Percentiles rank a stretch among this genome's conserved stretches.
Evolutionary conservation across 2,888 invertebrate genomes (phyloP).

Genomic region (Phalera bucephala): DNA sequence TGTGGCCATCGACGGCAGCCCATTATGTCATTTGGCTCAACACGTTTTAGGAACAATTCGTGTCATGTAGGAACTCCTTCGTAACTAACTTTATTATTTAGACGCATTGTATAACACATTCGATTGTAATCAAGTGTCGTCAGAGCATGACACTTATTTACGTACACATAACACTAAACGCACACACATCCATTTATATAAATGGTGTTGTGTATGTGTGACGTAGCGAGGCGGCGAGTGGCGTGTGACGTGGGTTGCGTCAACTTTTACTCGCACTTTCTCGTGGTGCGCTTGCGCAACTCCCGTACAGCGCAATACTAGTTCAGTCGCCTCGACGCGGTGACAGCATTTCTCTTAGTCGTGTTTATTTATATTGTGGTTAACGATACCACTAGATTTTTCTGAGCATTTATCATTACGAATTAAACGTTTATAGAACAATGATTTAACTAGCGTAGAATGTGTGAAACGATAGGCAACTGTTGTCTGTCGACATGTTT

Average conservation of each 20-base stretch:
- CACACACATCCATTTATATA: slow-evolving; percentile 2
- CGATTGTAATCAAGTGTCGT: slow-evolving; percentile 67
- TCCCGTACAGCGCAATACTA: slow-evolving; percentile 60
- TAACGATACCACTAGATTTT: background rate
- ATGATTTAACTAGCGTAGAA: slow-evolving; percentile 37
- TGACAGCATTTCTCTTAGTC: slow-evolving; percentile 59
- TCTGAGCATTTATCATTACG: background rate
- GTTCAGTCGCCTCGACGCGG: slow-evolving; percentile 57
- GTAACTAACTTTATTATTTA: slow-evolving; percentile 44
- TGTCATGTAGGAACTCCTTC: slow-evolving; percentile 30
- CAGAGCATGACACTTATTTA: slow-evolving; percentile 54
- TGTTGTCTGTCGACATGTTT: slow-evolving; percentile 26
- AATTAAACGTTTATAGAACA: slow-evolving; percentile 11
- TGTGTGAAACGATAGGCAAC: slow-evolving; percentile 25
- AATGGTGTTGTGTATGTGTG: slow-evolving; percentile 41
- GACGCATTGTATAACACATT: slow-evolving; percentile 63
- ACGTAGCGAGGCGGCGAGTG: slow-evolving; percentile 42
- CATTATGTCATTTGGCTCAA: slow-evolving; percentile 27
- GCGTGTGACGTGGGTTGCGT: slow-evolving; percentile 76
- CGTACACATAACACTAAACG: slow-evolving; percentile 28
- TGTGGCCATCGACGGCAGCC: slow-evolving; percentile 12
- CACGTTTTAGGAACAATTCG: slow-evolving; percentile 26
- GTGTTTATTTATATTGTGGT: slow-evolving; percentile 10
- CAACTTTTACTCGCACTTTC: slow-evolving; percentile 83
- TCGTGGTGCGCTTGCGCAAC: slow-evolving; percentile 78